Conservation (phyloP, 2,113 vertebrate species). For the Hyla sarda region DNA sequence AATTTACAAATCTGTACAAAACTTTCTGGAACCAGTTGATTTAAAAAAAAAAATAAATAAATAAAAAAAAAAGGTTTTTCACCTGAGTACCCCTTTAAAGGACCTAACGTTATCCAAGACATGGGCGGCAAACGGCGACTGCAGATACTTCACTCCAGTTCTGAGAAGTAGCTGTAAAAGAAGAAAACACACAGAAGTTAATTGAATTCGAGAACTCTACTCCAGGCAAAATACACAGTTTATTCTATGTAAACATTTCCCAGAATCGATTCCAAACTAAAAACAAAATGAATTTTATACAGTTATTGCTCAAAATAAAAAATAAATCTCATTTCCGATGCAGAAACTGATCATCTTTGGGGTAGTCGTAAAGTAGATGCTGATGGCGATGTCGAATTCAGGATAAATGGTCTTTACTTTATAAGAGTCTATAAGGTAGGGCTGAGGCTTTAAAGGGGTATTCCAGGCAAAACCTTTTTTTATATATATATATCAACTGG, state of each 20-base stretch:
- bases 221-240: background rate
- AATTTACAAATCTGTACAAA: no score
- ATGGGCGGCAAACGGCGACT: background rate
- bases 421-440: no score
- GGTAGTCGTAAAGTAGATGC: background rate
- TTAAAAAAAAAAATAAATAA: no score
- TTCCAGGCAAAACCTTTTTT: no score
- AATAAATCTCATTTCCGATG: background rate
- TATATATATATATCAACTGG: no score
- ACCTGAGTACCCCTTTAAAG: no score
- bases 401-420: background rate
- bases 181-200: background rate
- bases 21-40: no score
- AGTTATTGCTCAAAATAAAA: slow-evolving; percentile 37
- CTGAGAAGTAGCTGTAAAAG: background rate
- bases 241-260: slow-evolving; percentile 33
- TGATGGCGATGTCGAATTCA: no score
- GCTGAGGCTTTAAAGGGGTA: no score
- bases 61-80: no score
- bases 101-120: background rate
- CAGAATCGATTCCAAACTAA: slow-evolving; percentile 4
- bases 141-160: no score
- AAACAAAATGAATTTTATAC: background rate
- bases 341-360: slow-evolving; percentile 3
- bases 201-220: background rate